These are phyloP conservation scores for Lordiphosa andalusiaca DNA, from an alignment of 2,888 invertebrate genomes.

Conservation along the genomic window DNA sequence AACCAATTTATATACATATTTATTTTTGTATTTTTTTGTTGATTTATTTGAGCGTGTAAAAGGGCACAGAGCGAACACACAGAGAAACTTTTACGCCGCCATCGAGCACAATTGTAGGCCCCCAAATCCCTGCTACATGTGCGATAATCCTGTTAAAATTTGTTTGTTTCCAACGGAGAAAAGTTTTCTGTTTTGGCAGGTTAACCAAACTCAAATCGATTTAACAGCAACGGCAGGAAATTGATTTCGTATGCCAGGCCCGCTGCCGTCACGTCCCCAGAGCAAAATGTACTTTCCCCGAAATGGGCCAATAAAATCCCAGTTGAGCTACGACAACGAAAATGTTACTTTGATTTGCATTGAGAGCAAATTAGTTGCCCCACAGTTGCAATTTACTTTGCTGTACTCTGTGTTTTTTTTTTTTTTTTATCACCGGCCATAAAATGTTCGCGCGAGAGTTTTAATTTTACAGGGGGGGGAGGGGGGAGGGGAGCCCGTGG, in stretches of 20 bases:
- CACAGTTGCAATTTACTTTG: slow-evolving; percentile 44
- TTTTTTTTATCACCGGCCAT: slow-evolving; percentile 57
- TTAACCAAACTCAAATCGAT: slow-evolving; percentile 75
- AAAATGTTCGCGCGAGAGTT: slow-evolving; percentile 61
- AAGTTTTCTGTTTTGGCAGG: slow-evolving; percentile 65
- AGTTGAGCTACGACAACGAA: slow-evolving; percentile 30
- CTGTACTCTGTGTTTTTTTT: too few species aligned
- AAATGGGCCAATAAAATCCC: slow-evolving; percentile 39
- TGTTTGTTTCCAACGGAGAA: slow-evolving; percentile 62
- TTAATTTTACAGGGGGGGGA: slow-evolving; percentile 43
- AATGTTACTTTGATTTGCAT: slow-evolving; percentile 69
- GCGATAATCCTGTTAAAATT: slow-evolving; percentile 71
- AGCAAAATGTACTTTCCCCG: slow-evolving; percentile 18
- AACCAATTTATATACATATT: slow-evolving; percentile 49
- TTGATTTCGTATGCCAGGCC: slow-evolving; percentile 62
- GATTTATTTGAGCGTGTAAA: slow-evolving; percentile 71
- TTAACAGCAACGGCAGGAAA: slow-evolving; percentile 57
- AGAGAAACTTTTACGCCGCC: slow-evolving; percentile 29
- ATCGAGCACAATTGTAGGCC: slow-evolving; percentile 47
- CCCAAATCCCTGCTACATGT: slow-evolving; percentile 44
- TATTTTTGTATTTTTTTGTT: slow-evolving; percentile 45
- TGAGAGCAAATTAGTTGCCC: slow-evolving; percentile 61
- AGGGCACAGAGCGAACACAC: slow-evolving; percentile 29
- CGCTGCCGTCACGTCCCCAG: slow-evolving; percentile 17
- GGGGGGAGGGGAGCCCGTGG: slow-evolving; percentile 10